These are phyloP conservation scores for Lytechinus pictus DNA, from an alignment of 35 echinoderm and acorn worm species.

Conservation along the genomic window DNA sequence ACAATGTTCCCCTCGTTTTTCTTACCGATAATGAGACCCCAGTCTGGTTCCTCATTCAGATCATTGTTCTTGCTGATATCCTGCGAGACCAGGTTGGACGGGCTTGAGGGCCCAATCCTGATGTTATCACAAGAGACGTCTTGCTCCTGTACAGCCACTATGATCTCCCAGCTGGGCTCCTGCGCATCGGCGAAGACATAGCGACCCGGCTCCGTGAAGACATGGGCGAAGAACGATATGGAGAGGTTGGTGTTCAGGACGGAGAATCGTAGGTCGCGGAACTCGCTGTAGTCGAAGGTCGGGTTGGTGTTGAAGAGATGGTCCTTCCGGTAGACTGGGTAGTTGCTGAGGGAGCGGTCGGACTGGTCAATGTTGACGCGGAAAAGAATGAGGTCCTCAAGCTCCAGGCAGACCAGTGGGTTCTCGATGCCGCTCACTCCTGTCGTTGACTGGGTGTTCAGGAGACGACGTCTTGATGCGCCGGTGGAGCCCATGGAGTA, in stretches of 20 bases:
- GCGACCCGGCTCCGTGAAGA: slow-evolving; percentile 86
- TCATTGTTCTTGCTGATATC: slow-evolving; percentile 74
- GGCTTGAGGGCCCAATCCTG: slow-evolving; percentile 71
- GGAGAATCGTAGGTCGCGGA: slow-evolving; percentile 80
- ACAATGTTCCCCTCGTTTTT: too few relatives aligned
- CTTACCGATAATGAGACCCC: slow-evolving; percentile 98
- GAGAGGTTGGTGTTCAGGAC: slow-evolving; percentile 81
- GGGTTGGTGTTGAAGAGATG: slow-evolving; percentile 98
- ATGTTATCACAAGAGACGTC: slow-evolving; percentile 66
- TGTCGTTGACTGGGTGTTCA: slow-evolving; percentile 22
- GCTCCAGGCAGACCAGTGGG: slow-evolving; percentile 85
- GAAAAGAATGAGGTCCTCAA: slow-evolving; percentile 97
- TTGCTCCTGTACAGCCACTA: slow-evolving; percentile 76
- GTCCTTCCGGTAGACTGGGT: slow-evolving; percentile 91
- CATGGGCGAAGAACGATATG: slow-evolving; percentile 87
- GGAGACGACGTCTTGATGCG: slow-evolving; percentile 69
- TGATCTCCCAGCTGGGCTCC: slow-evolving; percentile 83
- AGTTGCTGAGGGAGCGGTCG: slow-evolving; percentile 83
- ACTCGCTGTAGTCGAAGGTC: slow-evolving; percentile 94
- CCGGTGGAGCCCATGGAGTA: slow-evolving; percentile 54
- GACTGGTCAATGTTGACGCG: slow-evolving; percentile 71
- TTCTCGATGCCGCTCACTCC: slow-evolving; percentile 74
- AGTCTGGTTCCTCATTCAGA: slow-evolving; percentile 91
- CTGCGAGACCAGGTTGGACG: slow-evolving; percentile 64
- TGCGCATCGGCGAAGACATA: slow-evolving; percentile 95